phyloP scores from a whole-genome alignment of 2,113 vertebrate genomes.

The Leptobrachium ailaonicum region DNA sequence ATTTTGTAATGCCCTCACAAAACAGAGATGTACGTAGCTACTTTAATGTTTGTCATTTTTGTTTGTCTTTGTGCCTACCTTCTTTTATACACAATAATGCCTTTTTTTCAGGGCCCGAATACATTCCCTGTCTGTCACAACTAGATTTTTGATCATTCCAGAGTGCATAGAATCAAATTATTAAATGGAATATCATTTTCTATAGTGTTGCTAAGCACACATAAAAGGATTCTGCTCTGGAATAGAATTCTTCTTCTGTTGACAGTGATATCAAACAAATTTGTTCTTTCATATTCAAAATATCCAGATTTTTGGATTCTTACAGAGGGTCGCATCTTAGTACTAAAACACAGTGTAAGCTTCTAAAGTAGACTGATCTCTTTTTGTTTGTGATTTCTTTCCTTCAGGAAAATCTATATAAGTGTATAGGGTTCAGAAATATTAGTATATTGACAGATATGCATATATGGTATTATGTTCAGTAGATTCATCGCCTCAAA shows the following conservation, averaged over 20 bases:
- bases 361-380: not conserved
- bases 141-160: constrained; percentile 22
- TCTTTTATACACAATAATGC: no score
- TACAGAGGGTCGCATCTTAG: constrained; percentile 10
- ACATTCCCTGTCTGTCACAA: not conserved
- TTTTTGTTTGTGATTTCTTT: constrained; percentile 13
- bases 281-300: constrained; percentile 55
- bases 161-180: constrained; percentile 48
- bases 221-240: constrained; percentile 19
- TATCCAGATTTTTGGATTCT: constrained; percentile 3
- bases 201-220: constrained; percentile 35
- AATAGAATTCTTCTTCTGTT: constrained; percentile 52
- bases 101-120: no score
- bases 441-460: not conserved
- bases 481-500: no score
- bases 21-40: no score
- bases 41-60: no score
- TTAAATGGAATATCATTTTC: constrained; percentile 44
- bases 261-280: constrained; percentile 52
- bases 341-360: constrained; percentile 31
- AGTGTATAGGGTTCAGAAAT: not conserved
- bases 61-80: no score
- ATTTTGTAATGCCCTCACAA: no score
- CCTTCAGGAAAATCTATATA: not conserved
- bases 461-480: not conserved